These are phyloP conservation scores for Eucidaris tribuloides DNA, from an alignment of 35 echinoderm and acorn worm genomes.

Conservation along the genomic window DNA sequence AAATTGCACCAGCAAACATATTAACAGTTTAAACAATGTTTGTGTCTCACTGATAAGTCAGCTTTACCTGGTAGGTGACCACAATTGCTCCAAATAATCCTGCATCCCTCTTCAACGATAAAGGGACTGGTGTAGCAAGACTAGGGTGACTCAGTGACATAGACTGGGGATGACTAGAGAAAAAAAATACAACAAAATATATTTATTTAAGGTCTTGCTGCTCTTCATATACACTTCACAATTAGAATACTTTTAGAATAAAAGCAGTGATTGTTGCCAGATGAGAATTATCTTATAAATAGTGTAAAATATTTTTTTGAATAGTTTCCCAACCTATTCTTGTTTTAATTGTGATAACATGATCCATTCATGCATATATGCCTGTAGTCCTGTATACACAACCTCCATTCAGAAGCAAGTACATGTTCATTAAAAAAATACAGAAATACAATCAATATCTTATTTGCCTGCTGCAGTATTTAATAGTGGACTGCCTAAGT, in stretches of 20 bases:
- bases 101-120: slow-evolving; percentile 30
- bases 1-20: too few species aligned
- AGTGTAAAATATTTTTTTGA: background rate
- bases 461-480: too few species aligned
- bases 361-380: background rate
- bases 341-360: background rate
- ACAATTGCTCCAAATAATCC: slow-evolving; percentile 52
- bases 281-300: background rate
- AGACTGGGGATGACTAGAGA: slow-evolving; percentile 9
- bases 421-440: background rate
- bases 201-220: background rate
- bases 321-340: background rate
- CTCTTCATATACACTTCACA: background rate
- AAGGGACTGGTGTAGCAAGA: slow-evolving; percentile 1
- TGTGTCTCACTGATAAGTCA: background rate
- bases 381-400: background rate
- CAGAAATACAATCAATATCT: background rate
- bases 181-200: background rate
- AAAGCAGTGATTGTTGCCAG: background rate
- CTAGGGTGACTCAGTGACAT: slow-evolving; percentile 2
- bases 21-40: background rate
- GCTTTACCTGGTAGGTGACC: slow-evolving; percentile 68
- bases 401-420: too few species aligned
- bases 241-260: background rate
- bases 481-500: too few species aligned